Percentiles rank a stretch among this genome's conserved stretches.
Conservation (phyloP, 2,888 invertebrate genomes). For the Eurytoma californica region DNA sequence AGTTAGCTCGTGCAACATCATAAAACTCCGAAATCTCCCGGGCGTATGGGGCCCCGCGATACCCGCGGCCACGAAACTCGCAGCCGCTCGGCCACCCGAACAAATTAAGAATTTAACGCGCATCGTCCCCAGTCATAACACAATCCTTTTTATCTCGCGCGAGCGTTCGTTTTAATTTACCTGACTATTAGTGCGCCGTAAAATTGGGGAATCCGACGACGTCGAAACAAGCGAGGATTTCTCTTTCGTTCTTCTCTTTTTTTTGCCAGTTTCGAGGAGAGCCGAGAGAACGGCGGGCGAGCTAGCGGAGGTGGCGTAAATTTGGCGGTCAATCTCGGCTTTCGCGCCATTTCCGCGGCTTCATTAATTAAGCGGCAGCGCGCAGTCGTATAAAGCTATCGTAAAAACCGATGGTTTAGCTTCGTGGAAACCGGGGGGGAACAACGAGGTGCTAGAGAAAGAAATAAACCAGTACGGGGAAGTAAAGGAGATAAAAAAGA, state of each 20-base stretch:
- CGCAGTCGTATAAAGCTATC: conserved; percentile 59
- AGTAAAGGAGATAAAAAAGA: conserved; percentile 12
- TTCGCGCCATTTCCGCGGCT: conserved; percentile 51
- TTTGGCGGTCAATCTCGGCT: conserved; percentile 53
- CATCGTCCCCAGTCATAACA: conserved; percentile 41
- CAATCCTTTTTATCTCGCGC: conserved; percentile 43
- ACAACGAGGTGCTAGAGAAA: conserved; percentile 46
- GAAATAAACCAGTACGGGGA: conserved; percentile 32
- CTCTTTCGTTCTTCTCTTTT: no score
- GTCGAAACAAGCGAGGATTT: no score
- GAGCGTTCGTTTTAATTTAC: conserved; percentile 51
- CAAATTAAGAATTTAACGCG: conserved; percentile 52
- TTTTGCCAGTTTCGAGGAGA: not conserved
- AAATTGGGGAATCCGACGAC: conserved; percentile 21
- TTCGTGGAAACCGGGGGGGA: conserved; percentile 61
- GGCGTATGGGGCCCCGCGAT: not conserved
- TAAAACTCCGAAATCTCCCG: conserved; percentile 40
- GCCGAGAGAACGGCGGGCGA: conserved; percentile 5
- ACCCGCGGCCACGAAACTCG: conserved; percentile 3
- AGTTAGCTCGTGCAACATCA: conserved; percentile 35
- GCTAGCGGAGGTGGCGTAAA: conserved; percentile 49
- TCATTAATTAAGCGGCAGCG: conserved; percentile 65
- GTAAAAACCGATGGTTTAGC: conserved; percentile 62
- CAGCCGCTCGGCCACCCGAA: conserved; percentile 7
- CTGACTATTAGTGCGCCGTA: conserved; percentile 44